Evolutionary conservation across 1,140 invertebrate species (phyloP).

Genomic region (Eueides isabella): DNA sequence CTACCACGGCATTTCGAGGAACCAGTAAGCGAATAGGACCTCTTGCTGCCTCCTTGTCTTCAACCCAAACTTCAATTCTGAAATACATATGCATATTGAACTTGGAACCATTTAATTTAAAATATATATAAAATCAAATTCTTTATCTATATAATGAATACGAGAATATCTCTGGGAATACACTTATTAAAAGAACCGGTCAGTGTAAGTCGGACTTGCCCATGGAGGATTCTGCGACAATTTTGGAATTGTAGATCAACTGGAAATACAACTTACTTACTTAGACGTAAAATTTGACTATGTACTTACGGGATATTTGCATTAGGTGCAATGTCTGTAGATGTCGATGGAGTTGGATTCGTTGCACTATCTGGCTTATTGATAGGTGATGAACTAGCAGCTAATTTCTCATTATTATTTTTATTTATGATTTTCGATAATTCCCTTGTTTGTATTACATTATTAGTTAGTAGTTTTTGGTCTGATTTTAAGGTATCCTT

Average conservation of each 20-base stretch:
- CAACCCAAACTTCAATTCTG: conserved; percentile 70
- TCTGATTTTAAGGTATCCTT: neutral
- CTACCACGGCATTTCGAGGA: conserved; percentile 48
- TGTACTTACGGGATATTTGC: conserved; percentile 45
- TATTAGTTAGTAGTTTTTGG: neutral
- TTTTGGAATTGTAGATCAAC: no score
- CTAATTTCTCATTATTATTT: conserved; percentile 1
- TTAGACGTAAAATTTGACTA: no score
- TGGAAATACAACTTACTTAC: no score
- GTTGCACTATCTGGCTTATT: neutral
- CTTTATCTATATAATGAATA: no score
- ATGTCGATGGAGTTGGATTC: conserved; percentile 14
- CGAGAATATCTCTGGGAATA: no score
- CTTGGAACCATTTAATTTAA: neutral
- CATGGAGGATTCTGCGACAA: no score
- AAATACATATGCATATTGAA: conserved; percentile 30
- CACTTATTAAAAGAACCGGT: no score
- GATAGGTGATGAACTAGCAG: neutral
- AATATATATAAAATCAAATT: no score
- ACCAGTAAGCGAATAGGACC: conserved; percentile 60
- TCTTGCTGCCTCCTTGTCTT: conserved; percentile 68
- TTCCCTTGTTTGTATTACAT: neutral
- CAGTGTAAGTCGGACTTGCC: no score
- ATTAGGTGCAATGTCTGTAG: conserved; percentile 2
- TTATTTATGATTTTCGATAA: neutral